phyloP scores from a whole-genome alignment of 2,888 invertebrate species.

The Andrena bicolor region DNA sequence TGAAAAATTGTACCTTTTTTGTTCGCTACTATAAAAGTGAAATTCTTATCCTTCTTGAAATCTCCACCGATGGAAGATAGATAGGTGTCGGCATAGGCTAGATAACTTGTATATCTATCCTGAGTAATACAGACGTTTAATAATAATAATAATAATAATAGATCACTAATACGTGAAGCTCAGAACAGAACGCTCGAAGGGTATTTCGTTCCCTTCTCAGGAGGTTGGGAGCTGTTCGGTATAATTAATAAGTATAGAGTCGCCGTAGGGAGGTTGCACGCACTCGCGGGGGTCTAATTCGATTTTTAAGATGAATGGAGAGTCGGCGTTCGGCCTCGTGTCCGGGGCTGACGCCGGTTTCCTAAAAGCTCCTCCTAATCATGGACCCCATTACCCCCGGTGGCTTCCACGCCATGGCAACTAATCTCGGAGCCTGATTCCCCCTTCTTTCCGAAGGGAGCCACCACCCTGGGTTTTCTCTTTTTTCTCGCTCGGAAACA shows the following conservation, averaged over 20 bases:
- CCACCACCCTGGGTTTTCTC: background rate
- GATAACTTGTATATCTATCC: too few species aligned
- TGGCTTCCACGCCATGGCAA: conserved; percentile 58
- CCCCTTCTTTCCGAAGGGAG: background rate
- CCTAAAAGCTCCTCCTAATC: conserved; percentile 62
- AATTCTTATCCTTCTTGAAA: too few species aligned
- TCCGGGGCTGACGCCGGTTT: conserved; percentile 17
- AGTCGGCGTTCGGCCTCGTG: conserved; percentile 20
- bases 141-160: too few species aligned
- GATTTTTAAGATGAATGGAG: conserved; percentile 58
- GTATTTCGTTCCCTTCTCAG: background rate
- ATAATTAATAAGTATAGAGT: conserved; percentile 35
- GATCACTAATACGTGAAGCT: too few species aligned
- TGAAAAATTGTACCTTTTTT: too few species aligned
- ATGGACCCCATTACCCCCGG: conserved; percentile 45
- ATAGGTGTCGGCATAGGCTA: too few species aligned
- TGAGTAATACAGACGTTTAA: too few species aligned
- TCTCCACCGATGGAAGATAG: too few species aligned
- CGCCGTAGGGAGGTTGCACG: conserved; percentile 13
- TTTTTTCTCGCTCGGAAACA: background rate
- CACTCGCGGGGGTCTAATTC: conserved; percentile 44
- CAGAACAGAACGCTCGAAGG: background rate
- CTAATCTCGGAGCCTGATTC: conserved; percentile 51
- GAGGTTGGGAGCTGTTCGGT: conserved; percentile 6
- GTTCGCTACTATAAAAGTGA: too few species aligned